These are phyloP conservation scores for Antedon bifida DNA, from an alignment of 35 echinoderm and acorn worm species.

Conservation along the genomic window DNA sequence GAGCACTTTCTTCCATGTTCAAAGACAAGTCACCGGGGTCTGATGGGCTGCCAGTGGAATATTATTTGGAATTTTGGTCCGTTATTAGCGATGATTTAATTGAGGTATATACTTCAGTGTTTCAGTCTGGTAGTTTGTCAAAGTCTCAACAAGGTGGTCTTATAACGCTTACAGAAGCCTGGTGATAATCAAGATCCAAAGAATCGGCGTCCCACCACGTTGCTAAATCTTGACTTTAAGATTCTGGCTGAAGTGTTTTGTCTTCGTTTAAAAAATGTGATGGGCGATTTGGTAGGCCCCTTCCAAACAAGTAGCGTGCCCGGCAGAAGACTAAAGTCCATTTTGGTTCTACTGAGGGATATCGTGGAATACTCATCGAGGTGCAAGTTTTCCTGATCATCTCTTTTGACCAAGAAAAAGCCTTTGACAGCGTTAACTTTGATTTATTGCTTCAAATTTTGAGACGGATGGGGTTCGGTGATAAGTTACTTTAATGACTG, in stretches of 20 bases:
- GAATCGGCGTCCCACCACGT: slow-evolving; percentile 4
- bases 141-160: neutral
- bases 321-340: slow-evolving; percentile 2
- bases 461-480: neutral
- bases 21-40: neutral
- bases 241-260: slow-evolving; percentile 14
- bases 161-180: neutral
- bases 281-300: slow-evolving; percentile 3
- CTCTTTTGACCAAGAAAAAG: neutral
- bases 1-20: no score
- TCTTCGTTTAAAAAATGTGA: neutral
- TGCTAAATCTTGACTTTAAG: slow-evolving; percentile 17
- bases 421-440: neutral
- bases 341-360: slow-evolving; percentile 16
- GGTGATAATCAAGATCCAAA: neutral
- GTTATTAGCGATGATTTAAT: neutral
- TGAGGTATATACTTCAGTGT: neutral
- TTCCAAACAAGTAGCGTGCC: slow-evolving; percentile 7
- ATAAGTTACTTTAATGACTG: neutral
- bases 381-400: neutral
- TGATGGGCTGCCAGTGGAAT: neutral
- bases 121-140: neutral
- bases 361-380: neutral
- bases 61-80: neutral
- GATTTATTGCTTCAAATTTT: neutral